Conservation (phyloP, 2,797 vertebrate species). For the Lepidocolaptes lacrymiger region DNA sequence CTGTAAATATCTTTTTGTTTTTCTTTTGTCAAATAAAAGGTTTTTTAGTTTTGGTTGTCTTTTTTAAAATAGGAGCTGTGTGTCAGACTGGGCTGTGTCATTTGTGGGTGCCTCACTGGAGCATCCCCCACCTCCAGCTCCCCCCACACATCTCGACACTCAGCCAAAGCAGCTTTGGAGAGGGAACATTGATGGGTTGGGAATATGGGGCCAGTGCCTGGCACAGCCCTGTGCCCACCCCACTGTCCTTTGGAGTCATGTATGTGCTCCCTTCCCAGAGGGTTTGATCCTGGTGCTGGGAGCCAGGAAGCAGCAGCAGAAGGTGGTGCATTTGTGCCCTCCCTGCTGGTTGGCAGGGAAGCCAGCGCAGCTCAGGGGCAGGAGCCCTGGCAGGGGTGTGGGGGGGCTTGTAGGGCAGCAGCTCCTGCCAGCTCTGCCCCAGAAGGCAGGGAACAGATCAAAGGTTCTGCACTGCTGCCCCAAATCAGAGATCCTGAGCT, state of each 20-base stretch:
- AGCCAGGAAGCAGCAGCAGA: background rate
- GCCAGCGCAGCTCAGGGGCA: background rate
- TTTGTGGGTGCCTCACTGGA: background rate
- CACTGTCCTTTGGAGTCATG: accelerated
- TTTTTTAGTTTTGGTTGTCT: slow-evolving; percentile 2
- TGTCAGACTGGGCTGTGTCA: too few relatives aligned
- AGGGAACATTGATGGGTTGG: background rate
- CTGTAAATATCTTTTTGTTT: slow-evolving; percentile 78
- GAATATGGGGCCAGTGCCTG: background rate
- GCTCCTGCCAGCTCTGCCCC: background rate
- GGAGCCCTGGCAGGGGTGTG: background rate
- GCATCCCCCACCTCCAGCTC: background rate
- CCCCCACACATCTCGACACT: background rate
- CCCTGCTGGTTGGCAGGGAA: background rate
- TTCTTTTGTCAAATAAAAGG: slow-evolving; percentile 77
- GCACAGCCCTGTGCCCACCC: background rate
- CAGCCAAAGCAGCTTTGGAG: background rate
- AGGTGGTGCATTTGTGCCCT: background rate
- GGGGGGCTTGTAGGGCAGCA: background rate
- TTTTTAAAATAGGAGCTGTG: background rate
- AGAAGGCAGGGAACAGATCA: background rate
- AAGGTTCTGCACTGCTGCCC: background rate
- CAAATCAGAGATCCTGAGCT: background rate
- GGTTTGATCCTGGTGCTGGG: accelerated
- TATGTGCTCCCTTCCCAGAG: background rate